Evolutionary conservation across 2,888 invertebrate genomes (phyloP).

Genomic region (Agapetus fuscipes): DNA sequence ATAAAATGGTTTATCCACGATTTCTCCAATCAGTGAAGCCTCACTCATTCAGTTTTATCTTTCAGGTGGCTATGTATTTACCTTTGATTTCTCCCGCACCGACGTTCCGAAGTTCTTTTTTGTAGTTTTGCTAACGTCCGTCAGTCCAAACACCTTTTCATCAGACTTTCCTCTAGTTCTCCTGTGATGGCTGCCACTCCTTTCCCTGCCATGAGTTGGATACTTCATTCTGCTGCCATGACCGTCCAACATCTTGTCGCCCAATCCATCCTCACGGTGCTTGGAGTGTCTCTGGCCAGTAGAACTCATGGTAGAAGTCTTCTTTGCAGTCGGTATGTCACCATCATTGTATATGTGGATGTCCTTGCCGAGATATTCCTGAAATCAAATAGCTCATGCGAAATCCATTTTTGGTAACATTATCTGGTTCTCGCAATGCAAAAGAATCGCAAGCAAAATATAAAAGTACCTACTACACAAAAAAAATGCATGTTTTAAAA

Average conservation of each 20-base stretch:
- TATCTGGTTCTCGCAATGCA: no score
- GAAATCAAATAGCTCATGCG: not conserved
- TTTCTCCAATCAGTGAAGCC: no score
- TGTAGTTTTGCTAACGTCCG: conserved; percentile 25
- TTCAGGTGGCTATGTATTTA: no score
- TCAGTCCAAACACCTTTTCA: conserved; percentile 31
- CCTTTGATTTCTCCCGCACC: conserved; percentile 50
- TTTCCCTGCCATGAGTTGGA: conserved; percentile 30
- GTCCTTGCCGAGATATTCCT: not conserved
- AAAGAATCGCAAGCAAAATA: no score
- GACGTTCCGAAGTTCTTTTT: conserved; percentile 49
- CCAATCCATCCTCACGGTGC: conserved; percentile 29
- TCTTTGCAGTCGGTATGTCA: not conserved
- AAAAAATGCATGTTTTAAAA: no score
- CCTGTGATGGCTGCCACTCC: conserved; percentile 17
- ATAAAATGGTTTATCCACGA: no score
- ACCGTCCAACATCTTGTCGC: conserved; percentile 25
- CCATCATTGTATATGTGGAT: not conserved
- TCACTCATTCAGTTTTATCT: no score
- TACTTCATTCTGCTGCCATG: conserved; percentile 21
- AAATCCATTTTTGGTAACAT: no score
- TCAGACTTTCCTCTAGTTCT: conserved; percentile 24
- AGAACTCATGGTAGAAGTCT: conserved; percentile 6
- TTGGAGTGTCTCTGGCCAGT: conserved; percentile 25
- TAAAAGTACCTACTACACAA: no score